These are phyloP conservation scores for Lagocephalus sceleratus DNA, from an alignment of 2,797 vertebrate genomes.

Conservation along the genomic window DNA sequence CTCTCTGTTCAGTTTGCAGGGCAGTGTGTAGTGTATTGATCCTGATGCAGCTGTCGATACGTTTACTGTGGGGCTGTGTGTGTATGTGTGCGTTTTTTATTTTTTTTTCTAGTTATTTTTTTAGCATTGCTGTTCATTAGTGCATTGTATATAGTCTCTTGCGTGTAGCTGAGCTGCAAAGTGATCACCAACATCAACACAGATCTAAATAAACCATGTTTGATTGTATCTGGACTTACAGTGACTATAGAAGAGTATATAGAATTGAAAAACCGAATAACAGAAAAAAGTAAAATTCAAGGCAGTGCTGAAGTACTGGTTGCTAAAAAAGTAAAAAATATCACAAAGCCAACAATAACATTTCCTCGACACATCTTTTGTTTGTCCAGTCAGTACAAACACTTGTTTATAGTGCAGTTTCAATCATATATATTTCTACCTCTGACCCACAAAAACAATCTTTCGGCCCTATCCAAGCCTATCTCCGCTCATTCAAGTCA, in stretches of 20 bases:
- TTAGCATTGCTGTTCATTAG: constrained; percentile 73
- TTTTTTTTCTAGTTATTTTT: constrained; percentile 20
- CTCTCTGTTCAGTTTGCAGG: constrained; percentile 77
- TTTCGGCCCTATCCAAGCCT: constrained; percentile 57
- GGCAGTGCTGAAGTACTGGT: constrained; percentile 83
- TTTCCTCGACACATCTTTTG: constrained; percentile 74
- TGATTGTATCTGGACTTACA: constrained; percentile 81
- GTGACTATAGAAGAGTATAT: constrained; percentile 78
- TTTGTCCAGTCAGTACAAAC: constrained; percentile 77
- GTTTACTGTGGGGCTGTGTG: constrained; percentile 72
- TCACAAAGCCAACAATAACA: constrained; percentile 79
- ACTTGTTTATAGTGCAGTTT: constrained; percentile 78
- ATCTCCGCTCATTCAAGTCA: constrained; percentile 74
- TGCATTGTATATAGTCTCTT: constrained; percentile 76
- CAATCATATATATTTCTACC: constrained; percentile 72
- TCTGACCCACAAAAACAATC: constrained; percentile 64
- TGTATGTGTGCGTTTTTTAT: not conserved
- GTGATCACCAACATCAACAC: constrained; percentile 76
- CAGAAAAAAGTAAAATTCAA: constrained; percentile 76
- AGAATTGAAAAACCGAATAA: constrained; percentile 68
- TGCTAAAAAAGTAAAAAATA: constrained; percentile 81
- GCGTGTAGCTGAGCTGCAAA: constrained; percentile 72
- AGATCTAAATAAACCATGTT: constrained; percentile 73
- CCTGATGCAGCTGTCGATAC: constrained; percentile 66
- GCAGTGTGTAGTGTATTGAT: constrained; percentile 77